Evolutionary conservation across 2,888 invertebrate species (phyloP).

Genomic region (Synergus itoensis): DNA sequence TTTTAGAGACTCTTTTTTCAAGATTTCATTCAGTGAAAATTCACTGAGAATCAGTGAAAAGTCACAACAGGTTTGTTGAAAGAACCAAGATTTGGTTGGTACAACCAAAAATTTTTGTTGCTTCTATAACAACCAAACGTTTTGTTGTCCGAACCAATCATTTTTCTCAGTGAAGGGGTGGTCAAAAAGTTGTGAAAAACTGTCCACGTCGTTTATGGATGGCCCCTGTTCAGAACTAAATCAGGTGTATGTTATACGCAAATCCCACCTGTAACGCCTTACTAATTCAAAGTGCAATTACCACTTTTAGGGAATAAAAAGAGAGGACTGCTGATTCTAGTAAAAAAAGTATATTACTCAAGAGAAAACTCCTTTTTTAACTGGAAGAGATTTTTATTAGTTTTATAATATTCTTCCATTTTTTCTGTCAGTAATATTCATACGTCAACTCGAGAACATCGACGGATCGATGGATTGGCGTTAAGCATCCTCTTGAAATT

Average conservation of each 20-base stretch:
- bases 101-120: too few species aligned
- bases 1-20: too few species aligned
- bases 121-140: too few species aligned
- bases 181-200: too few species aligned
- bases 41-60: too few species aligned
- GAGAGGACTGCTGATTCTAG: background rate
- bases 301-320: background rate
- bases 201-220: too few species aligned
- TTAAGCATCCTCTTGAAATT: conserved; percentile 29
- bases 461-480: conserved; percentile 8
- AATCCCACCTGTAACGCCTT: background rate
- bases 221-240: background rate
- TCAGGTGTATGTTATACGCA: background rate
- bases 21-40: too few species aligned
- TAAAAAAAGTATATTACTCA: background rate
- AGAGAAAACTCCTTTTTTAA: background rate
- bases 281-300: background rate
- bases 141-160: too few species aligned
- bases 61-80: too few species aligned
- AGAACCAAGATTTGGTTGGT: too few species aligned
- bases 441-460: conserved; percentile 19
- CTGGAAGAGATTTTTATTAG: background rate
- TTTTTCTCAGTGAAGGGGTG: too few species aligned
- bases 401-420: background rate
- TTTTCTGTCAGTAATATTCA: conserved; percentile 11